Conservation (phyloP, 2,797 vertebrate genomes). For the Kryptolebias ocellatus region DNA sequence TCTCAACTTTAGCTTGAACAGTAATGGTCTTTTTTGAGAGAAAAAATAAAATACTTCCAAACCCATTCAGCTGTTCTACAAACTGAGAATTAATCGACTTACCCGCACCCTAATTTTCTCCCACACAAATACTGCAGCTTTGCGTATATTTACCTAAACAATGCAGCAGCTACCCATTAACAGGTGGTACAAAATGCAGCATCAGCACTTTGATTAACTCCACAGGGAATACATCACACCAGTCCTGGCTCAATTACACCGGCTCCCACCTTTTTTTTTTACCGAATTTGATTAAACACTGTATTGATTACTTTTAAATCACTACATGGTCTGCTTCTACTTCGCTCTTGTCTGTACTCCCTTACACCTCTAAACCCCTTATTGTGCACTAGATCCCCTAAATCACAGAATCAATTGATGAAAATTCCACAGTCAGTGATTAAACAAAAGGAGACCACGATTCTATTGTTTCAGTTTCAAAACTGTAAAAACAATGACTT, state of each 20-base stretch:
- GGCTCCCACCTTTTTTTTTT: not conserved
- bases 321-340: not conserved
- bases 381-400: slow-evolving; percentile 9
- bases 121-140: not conserved
- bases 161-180: not conserved
- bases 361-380: slow-evolving; percentile 9
- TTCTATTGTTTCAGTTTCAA: not conserved
- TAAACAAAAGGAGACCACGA: not conserved
- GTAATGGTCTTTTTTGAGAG: not conserved
- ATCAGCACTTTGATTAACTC: slow-evolving; percentile 1
- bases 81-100: not conserved
- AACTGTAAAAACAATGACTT: not conserved
- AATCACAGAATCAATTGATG: slow-evolving; percentile 10
- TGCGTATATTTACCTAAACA: slow-evolving; percentile 8
- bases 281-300: slow-evolving; percentile 9
- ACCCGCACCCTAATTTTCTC: not conserved
- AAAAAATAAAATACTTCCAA: not conserved
- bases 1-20: not conserved
- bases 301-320: slow-evolving; percentile 16
- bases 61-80: not conserved
- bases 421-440: not conserved
- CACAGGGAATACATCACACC: not conserved
- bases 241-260: slow-evolving; percentile 2
- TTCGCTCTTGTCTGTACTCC: not conserved
- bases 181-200: slow-evolving; percentile 2